Evolutionary conservation across 2,888 invertebrate genomes (phyloP), one percentile per base, ranked within the genome.

Genomic region (Carabus problematicus): DNA sequence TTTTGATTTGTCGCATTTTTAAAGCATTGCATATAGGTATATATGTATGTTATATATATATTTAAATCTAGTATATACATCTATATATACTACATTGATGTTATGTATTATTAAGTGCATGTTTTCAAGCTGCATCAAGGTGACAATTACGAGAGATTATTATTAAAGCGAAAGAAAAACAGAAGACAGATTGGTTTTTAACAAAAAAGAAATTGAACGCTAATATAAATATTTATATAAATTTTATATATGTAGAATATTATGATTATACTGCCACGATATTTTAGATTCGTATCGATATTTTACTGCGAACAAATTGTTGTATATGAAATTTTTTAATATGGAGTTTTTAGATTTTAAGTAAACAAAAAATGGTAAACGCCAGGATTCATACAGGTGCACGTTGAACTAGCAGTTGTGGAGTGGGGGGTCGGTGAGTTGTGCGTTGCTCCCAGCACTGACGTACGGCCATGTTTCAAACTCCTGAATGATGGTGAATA

Each of bases 211-310:
- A 49, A 12, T 49, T 49, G 14, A 67, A 41, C 58, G 60, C 60
- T 58, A 58, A 67, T 67, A 59, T 59, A 67, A 58, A 67, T 67
- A 59, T 67, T 59, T 67, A 67, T 59, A 67, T 59, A 67, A 49
- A 59, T 59, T 59, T 59, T 67, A 59, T 67, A 67, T 67, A 64
- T 64, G 45, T 64, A 56, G 55, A 40, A 19, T 64, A 66, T 49
- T 59, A 54, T 59, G 16, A 66, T 49, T 58, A 67, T 67, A 67
- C 67, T 67, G 67, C 67, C 67, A 59, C 58, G 58, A 58, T 66
- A 55, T 55, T 4, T 29, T 55, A 19, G 55, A 67, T 67, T 58
- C 55, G 40, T 40, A 58, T n/a, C 39, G 55, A 67, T 67, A 49
- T 58, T 40, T 59, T 67, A 67, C 45, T 67, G 49, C 55, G 60